Percentiles rank a stretch among this genome's conserved stretches.
Evolutionary conservation across 2,888 invertebrate species (phyloP).

Genomic region (Amaurobius ferox): DNA sequence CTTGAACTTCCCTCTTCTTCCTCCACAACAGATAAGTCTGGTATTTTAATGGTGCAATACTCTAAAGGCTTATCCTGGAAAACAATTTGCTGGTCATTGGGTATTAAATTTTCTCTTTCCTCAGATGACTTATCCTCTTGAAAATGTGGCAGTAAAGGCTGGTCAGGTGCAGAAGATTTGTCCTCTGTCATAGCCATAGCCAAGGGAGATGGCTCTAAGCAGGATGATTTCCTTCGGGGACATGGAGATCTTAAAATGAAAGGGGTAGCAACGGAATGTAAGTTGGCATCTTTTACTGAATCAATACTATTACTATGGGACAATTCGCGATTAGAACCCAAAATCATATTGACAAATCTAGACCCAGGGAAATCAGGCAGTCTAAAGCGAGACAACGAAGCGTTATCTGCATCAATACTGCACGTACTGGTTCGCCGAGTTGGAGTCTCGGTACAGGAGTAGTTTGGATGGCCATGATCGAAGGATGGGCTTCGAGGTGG

Average conservation of each 20-base stretch:
- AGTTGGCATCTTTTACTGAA: slow-evolving; percentile 42
- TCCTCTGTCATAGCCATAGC: slow-evolving; percentile 10
- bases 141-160: neutral
- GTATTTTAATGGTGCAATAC: slow-evolving; percentile 47
- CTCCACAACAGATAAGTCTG: slow-evolving; percentile 59
- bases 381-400: slow-evolving; percentile 48
- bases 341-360: slow-evolving; percentile 66
- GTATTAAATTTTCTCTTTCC: neutral
- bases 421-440: slow-evolving; percentile 50
- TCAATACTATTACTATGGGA: slow-evolving; percentile 51
- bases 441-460: slow-evolving; percentile 19
- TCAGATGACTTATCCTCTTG: slow-evolving; percentile 15
- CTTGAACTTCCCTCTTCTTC: slow-evolving; percentile 41
- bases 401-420: slow-evolving; percentile 43
- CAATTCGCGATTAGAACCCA: slow-evolving; percentile 53
- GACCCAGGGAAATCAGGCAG: slow-evolving; percentile 57
- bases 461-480: slow-evolving; percentile 29
- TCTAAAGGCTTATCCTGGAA: slow-evolving; percentile 53
- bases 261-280: slow-evolving; percentile 4
- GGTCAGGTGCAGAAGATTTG: slow-evolving; percentile 3
- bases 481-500: slow-evolving; percentile 55
- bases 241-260: slow-evolving; percentile 48
- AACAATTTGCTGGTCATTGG: slow-evolving; percentile 15
- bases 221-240: slow-evolving; percentile 21
- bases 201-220: slow-evolving; percentile 41